Conservation (phyloP, 2,888 invertebrate genomes). For the Tetropium fuscum region DNA sequence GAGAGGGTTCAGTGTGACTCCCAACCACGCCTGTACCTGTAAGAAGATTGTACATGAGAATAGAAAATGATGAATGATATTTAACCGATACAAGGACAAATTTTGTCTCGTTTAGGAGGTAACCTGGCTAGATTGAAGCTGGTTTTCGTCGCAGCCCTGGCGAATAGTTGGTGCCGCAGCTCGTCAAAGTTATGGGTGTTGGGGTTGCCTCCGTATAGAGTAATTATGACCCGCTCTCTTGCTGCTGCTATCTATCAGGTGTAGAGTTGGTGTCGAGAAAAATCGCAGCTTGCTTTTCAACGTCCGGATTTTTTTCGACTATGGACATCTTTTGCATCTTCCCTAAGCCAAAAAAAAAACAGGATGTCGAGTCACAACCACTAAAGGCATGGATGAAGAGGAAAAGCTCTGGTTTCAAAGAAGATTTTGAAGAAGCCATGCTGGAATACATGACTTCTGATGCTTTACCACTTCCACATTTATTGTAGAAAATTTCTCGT, state of each 20-base stretch:
- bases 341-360: conserved; percentile 20
- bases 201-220: conserved; percentile 17
- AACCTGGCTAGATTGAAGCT: conserved; percentile 40
- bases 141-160: conserved; percentile 18
- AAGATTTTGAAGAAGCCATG: conserved; percentile 22
- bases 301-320: conserved; percentile 24
- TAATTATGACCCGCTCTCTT: conserved; percentile 18
- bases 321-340: conserved; percentile 24
- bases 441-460: conserved; percentile 26
- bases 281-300: conserved; percentile 25
- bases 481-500: conserved; percentile 20
- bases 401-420: conserved; percentile 25
- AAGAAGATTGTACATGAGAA: conserved; percentile 27
- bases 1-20: conserved; percentile 33
- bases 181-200: conserved; percentile 25
- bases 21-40: conserved; percentile 25
- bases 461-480: conserved; percentile 25
- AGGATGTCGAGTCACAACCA: conserved; percentile 15
- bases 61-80: conserved; percentile 20
- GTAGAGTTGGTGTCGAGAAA: conserved; percentile 26
- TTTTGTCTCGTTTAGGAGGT: conserved; percentile 16
- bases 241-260: conserved; percentile 23
- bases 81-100: conserved; percentile 9
- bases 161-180: conserved; percentile 20
- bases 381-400: conserved; percentile 24